phyloP scores from a whole-genome alignment of 2,888 invertebrate genomes.

The Sepiola atlantica region DNA sequence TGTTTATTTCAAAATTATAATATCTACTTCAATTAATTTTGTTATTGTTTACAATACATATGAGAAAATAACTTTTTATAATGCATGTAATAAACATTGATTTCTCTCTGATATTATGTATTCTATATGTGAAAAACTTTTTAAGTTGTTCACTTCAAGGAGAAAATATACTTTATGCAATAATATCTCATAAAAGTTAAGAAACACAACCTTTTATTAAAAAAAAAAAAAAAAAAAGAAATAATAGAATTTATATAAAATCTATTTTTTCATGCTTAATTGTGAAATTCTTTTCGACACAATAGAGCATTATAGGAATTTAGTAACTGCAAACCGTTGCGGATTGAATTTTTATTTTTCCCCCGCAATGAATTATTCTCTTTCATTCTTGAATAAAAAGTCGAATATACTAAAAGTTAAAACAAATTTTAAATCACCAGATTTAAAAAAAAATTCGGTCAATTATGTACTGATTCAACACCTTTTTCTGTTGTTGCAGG shows the following conservation, averaged over 20 bases:
- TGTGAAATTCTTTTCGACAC: constrained; percentile 11
- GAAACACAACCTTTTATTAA: not conserved
- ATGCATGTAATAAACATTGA: not conserved
- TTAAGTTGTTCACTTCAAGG: not conserved
- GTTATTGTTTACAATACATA: not conserved
- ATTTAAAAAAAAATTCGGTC: not conserved
- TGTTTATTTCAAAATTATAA: too few relatives aligned
- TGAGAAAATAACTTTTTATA: not conserved
- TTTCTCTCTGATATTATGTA: not conserved
- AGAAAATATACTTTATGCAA: not conserved
- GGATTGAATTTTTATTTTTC: not conserved
- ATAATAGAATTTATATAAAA: not conserved
- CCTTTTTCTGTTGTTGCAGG: not conserved
- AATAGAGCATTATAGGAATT: constrained; percentile 15
- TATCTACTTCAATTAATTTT: not conserved
- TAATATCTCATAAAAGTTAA: not conserved
- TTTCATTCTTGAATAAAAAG: not conserved
- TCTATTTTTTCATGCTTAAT: not conserved
- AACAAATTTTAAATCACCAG: not conserved
- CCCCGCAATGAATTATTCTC: not conserved
- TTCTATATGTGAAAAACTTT: not conserved
- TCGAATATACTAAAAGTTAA: not conserved
- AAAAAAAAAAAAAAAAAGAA: too few relatives aligned
- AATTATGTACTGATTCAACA: not conserved
- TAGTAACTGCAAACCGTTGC: not conserved